Conservation (phyloP, 2,888 invertebrate species). For the Agrotis puta region DNA sequence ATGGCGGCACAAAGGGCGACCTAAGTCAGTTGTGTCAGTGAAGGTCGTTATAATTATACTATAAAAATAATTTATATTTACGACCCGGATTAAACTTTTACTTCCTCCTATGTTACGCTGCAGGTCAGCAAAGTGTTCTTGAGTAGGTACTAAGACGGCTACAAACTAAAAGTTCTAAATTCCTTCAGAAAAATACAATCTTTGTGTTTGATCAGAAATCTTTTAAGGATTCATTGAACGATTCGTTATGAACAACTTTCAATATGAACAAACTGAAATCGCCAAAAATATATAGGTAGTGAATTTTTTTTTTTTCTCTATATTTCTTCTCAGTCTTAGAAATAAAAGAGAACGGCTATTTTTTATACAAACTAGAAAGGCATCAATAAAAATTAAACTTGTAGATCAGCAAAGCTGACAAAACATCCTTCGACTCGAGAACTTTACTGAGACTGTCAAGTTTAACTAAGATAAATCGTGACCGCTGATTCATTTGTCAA, state of each 20-base stretch:
- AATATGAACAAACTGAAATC: too few relatives aligned
- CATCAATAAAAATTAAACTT: not conserved
- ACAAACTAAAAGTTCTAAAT: slow-evolving; percentile 39
- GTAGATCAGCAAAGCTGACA: slow-evolving; percentile 4
- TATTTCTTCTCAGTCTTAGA: too few relatives aligned
- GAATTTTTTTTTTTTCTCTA: too few relatives aligned
- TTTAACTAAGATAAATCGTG: slow-evolving; percentile 53
- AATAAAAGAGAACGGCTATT: too few relatives aligned
- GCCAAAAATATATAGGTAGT: too few relatives aligned
- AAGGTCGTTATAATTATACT: slow-evolving; percentile 78
- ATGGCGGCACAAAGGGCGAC: slow-evolving; percentile 84
- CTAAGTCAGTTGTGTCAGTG: slow-evolving; percentile 67
- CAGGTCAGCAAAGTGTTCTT: slow-evolving; percentile 62
- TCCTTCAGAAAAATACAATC: too few relatives aligned
- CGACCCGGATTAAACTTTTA: slow-evolving; percentile 56
- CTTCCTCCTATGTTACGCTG: slow-evolving; percentile 44
- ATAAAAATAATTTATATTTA: slow-evolving; percentile 66
- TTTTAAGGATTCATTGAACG: too few relatives aligned
- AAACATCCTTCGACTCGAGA: slow-evolving; percentile 21
- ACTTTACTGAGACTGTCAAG: slow-evolving; percentile 12
- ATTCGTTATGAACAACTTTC: too few relatives aligned
- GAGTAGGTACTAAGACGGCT: slow-evolving; percentile 24
- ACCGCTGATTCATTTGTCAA: slow-evolving; percentile 60
- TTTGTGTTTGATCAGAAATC: too few relatives aligned
- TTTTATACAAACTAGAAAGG: too few relatives aligned